Evolutionary conservation across 1,140 invertebrate species (phyloP).

Genomic region (Philopotamus ludificatus): DNA sequence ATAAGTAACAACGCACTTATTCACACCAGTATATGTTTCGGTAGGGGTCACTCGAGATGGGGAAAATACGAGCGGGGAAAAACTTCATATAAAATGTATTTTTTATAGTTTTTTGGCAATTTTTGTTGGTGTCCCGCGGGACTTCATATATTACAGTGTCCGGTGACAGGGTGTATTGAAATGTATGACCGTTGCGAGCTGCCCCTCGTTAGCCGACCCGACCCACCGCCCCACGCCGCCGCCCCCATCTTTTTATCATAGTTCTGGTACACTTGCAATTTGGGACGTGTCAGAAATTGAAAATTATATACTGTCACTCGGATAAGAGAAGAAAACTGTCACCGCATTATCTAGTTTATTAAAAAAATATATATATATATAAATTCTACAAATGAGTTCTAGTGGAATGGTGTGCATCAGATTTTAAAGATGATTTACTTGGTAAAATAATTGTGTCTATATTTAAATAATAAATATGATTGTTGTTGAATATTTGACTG

Average conservation of each 20-base stretch:
- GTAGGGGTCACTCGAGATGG: neutral
- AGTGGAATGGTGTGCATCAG: neutral
- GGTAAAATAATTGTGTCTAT: too few species aligned
- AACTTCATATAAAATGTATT: conserved; percentile 43
- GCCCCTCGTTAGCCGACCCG: conserved; percentile 38
- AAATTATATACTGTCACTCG: too few species aligned
- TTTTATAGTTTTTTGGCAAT: conserved; percentile 43
- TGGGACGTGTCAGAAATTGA: too few species aligned
- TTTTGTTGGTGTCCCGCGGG: conserved; percentile 36
- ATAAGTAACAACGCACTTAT: too few species aligned
- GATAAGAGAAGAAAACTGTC: neutral
- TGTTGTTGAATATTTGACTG: too few species aligned
- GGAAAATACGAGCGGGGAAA: conserved; percentile 21
- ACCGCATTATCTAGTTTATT: neutral
- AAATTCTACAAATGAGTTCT: neutral
- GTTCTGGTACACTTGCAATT: neutral
- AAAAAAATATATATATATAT: neutral
- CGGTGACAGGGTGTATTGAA: conserved; percentile 42
- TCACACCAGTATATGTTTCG: neutral
- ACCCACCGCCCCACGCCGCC: neutral
- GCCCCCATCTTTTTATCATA: conserved; percentile 28
- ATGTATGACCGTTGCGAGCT: conserved; percentile 39
- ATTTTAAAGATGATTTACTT: too few species aligned
- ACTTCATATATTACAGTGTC: conserved; percentile 42
- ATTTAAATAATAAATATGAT: too few species aligned